Evolutionary conservation across 2,888 invertebrate species (phyloP), one percentile per base, ranked within the genome.

Genomic region (Anarsia innoxiella): DNA sequence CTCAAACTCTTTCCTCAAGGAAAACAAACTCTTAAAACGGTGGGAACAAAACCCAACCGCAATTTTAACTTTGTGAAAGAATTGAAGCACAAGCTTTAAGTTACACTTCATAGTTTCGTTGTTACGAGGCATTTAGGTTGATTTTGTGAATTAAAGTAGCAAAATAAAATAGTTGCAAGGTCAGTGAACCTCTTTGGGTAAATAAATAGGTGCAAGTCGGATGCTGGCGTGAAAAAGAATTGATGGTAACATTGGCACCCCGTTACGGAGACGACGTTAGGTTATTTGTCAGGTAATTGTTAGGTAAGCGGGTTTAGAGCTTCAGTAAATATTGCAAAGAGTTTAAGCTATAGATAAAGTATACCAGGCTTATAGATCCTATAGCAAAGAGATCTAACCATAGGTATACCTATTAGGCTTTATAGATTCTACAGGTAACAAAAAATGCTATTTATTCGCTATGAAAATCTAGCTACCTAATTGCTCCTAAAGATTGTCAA

Each of bases 261-360:
- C 48, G 51, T 63, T 64, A 53, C 59, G 64, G 59, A 53, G 56
- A 47, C 58, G 43, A 42, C 48, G 53, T 61, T 56, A 56, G 55
- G 60, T 60, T 57, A 63, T 63, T 58, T 56, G 28, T 26, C 33
- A 29, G 27, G 13, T 32, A 51, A 53, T 50, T 47, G 59, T 50
- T 45, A 42, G 42, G 38, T 36, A 41, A 44, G 40, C n/a, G 28
- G 52, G n/a, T 25, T 25, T n/a, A 27, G 11, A 27, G 27, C 3
- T 27, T 2, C 4, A 5, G 27, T 10, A 12, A 12, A 27, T 12
- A 27, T 27, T 27, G 4, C n/a, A n/a, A n/a, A n/a, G 27, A 12
- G 27, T 27, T 10, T 25, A 25, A n/a, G n/a, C n/a, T n/a, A n/a
- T n/a, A n/a, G n/a, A n/a, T n/a, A n/a, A n/a, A n/a, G n/a, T n/a